A percentile compares a stretch with the other conserved stretches of the same genome.
These are phyloP conservation scores for Microcebus lehilahytsara DNA, from an alignment of 2,113 vertebrate species.

Conservation along the genomic window DNA sequence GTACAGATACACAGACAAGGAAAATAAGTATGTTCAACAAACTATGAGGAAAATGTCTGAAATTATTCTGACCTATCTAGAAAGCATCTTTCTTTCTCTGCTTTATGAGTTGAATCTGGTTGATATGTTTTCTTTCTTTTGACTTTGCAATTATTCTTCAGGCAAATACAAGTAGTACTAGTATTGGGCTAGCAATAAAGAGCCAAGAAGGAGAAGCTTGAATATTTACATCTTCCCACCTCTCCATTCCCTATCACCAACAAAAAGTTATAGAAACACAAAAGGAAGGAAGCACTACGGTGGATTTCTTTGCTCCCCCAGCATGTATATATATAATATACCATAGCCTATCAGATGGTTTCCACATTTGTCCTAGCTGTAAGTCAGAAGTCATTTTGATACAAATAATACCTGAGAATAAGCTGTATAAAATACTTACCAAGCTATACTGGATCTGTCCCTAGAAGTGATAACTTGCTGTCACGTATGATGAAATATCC, in stretches of 20 bases:
- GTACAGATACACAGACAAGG: not conserved
- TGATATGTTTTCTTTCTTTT: conserved; percentile 40
- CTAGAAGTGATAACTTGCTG: conserved; percentile 61
- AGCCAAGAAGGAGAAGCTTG: not conserved
- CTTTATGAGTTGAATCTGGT: not conserved
- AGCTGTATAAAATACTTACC: conserved; percentile 38
- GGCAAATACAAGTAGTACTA: conserved; percentile 9
- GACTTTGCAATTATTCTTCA: not conserved
- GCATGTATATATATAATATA: not conserved
- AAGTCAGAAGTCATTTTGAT: conserved; percentile 32
- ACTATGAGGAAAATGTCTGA: not conserved
- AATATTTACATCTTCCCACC: not conserved
- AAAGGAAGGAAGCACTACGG: not conserved
- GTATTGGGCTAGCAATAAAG: not conserved
- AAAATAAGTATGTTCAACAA: not conserved
- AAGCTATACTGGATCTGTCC: conserved; percentile 31
- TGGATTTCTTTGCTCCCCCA: not conserved
- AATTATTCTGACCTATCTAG: conserved; percentile 37
- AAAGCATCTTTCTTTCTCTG: not conserved
- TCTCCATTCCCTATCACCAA: not conserved
- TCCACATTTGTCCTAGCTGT: conserved; percentile 15
- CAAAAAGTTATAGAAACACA: conserved; percentile 3
- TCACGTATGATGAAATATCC: conserved; percentile 60
- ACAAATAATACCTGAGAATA: conserved; percentile 58
- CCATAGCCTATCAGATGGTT: not conserved